Percentiles rank a stretch among this genome's conserved stretches.
phyloP scores from a whole-genome alignment of 2,113 vertebrate species.

The Potamarius usumacintae region DNA sequence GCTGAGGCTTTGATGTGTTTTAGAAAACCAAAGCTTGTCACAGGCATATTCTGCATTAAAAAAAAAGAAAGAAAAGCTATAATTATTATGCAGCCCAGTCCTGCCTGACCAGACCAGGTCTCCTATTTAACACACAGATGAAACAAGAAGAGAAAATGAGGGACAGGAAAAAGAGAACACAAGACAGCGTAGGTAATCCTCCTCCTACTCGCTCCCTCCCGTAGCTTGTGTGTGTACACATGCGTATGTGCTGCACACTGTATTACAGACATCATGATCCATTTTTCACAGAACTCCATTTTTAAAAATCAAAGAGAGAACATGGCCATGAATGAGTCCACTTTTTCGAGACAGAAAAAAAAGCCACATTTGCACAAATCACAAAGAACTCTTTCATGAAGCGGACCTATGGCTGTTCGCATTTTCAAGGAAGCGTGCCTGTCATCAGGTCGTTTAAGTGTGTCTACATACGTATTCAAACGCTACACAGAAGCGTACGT shows the following conservation, averaged over 20 bases:
- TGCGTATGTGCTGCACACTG: neutral
- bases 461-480: neutral
- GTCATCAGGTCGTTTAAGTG: constrained; percentile 1
- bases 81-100: constrained; percentile 57
- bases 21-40: constrained; percentile 49
- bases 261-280: constrained; percentile 10
- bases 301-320: constrained; percentile 9
- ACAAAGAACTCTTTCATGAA: constrained; percentile 20
- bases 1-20: constrained; percentile 21
- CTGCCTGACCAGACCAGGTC: constrained; percentile 21
- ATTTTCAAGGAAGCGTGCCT: constrained; percentile 7
- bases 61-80: constrained; percentile 45
- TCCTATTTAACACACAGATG: constrained; percentile 54
- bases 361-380: neutral
- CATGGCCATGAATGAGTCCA: constrained; percentile 3
- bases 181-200: constrained; percentile 46
- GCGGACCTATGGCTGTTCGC: neutral
- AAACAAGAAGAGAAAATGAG: constrained; percentile 22
- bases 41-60: constrained; percentile 55
- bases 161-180: neutral
- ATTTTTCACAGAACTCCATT: neutral
- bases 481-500: neutral
- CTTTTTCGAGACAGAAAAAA: neutral
- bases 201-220: constrained; percentile 33
- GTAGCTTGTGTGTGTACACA: constrained; percentile 20